These are phyloP conservation scores for Manis javanica DNA, from an alignment of 2,797 vertebrate genomes.

Conservation along the genomic window DNA sequence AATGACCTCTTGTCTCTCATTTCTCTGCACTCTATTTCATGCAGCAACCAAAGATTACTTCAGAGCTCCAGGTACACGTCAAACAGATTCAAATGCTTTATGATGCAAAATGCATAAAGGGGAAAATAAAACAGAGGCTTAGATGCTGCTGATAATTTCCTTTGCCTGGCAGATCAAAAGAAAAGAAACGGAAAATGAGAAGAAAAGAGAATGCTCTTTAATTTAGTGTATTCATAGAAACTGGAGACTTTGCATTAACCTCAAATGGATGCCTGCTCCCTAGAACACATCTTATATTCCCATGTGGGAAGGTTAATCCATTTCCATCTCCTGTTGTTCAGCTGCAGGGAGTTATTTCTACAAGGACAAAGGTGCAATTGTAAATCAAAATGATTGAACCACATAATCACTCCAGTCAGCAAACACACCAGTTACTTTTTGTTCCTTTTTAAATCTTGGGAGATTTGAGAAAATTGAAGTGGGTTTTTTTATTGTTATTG, in stretches of 20 bases:
- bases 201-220: slow-evolving; percentile 70
- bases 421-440: slow-evolving; percentile 81
- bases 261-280: slow-evolving; percentile 60
- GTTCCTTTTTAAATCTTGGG: slow-evolving; percentile 73
- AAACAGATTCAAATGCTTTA: slow-evolving; percentile 69
- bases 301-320: slow-evolving; percentile 74
- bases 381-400: slow-evolving; percentile 79
- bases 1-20: slow-evolving; percentile 67
- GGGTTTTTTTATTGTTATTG: not conserved
- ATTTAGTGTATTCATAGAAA: slow-evolving; percentile 74
- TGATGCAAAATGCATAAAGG: slow-evolving; percentile 44
- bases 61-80: slow-evolving; percentile 20
- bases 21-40: slow-evolving; percentile 38
- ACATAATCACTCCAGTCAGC: slow-evolving; percentile 74
- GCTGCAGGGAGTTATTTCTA: slow-evolving; percentile 72
- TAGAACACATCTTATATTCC: slow-evolving; percentile 60
- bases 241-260: slow-evolving; percentile 67
- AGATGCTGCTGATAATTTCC: slow-evolving; percentile 57
- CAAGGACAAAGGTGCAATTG: slow-evolving; percentile 79
- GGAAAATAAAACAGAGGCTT: slow-evolving; percentile 65
- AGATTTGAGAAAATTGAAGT: slow-evolving; percentile 83
- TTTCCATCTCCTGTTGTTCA: slow-evolving; percentile 77
- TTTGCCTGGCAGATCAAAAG: slow-evolving; percentile 71
- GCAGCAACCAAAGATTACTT: slow-evolving; percentile 49
- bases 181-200: slow-evolving; percentile 52